phyloP scores from a whole-genome alignment of 2,797 vertebrate species.

The Sebastes melanostomus region DNA sequence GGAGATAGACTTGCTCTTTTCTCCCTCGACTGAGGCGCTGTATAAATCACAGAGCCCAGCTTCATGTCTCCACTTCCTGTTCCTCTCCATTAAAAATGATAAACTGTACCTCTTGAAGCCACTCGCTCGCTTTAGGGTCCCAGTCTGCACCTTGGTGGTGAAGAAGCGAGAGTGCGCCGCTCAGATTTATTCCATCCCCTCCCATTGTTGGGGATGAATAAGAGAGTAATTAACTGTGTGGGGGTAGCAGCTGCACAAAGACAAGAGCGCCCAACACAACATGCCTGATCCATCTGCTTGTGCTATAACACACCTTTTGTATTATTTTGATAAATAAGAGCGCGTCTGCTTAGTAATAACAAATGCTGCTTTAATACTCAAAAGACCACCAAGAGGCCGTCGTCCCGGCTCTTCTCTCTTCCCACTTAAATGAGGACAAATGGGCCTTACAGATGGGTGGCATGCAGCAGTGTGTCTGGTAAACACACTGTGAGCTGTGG shows the following conservation, averaged over 20 bases:
- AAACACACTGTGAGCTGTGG: slow-evolving; percentile 65
- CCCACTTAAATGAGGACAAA: slow-evolving; percentile 80
- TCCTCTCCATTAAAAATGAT: slow-evolving; percentile 85
- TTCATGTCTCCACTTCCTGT: slow-evolving; percentile 78
- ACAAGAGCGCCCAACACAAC: slow-evolving; percentile 59
- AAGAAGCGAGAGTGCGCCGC: slow-evolving; percentile 58
- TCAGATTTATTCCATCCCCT: slow-evolving; percentile 76
- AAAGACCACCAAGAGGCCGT: slow-evolving; percentile 59
- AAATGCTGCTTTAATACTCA: slow-evolving; percentile 70
- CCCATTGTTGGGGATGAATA: slow-evolving; percentile 80
- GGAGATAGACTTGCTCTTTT: slow-evolving; percentile 69
- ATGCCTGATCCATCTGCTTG: slow-evolving; percentile 71
- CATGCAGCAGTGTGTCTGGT: slow-evolving; percentile 44
- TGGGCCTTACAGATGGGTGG: slow-evolving; percentile 53
- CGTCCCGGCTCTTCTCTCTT: slow-evolving; percentile 51
- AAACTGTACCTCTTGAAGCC: slow-evolving; percentile 79
- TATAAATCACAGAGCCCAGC: slow-evolving; percentile 78
- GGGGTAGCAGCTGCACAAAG: slow-evolving; percentile 74
- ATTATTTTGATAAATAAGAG: slow-evolving; percentile 79
- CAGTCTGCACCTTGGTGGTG: slow-evolving; percentile 73
- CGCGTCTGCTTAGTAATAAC: slow-evolving; percentile 75
- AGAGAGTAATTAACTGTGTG: slow-evolving; percentile 81
- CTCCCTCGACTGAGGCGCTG: slow-evolving; percentile 48
- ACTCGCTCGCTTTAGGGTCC: slow-evolving; percentile 76
- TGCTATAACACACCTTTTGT: slow-evolving; percentile 69